These are phyloP conservation scores for Scyliorhinus canicula DNA, from an alignment of 2,797 vertebrate species.

Conservation along the genomic window DNA sequence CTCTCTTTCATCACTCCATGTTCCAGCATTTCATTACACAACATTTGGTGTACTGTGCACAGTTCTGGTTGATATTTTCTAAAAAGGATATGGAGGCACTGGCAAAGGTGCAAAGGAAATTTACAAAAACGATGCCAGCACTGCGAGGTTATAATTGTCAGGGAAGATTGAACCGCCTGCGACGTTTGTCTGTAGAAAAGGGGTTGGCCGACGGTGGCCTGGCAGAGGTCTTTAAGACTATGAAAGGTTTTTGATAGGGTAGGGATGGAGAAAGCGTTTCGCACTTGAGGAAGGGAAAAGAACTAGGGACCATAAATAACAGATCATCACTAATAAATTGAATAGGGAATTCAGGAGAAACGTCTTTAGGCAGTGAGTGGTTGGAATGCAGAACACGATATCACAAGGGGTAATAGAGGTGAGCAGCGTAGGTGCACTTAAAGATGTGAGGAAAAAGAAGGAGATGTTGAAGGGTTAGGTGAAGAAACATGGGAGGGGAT, in stretches of 20 bases:
- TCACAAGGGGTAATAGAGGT: not conserved
- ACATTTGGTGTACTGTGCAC: not conserved
- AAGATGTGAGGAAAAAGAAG: not conserved
- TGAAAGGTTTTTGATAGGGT: not conserved
- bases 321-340: not conserved
- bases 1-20: slow-evolving; percentile 15
- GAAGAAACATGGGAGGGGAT: not conserved
- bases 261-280: not conserved
- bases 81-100: not conserved
- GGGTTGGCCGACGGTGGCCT: not conserved
- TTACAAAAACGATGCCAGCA: not conserved
- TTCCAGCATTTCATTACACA: not conserved
- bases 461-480: not conserved
- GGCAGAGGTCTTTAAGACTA: not conserved
- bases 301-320: not conserved
- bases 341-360: not conserved
- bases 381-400: not conserved
- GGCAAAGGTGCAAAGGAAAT: not conserved
- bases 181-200: not conserved
- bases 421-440: not conserved
- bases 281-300: not conserved
- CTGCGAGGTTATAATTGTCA: not conserved
- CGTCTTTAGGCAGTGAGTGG: not conserved
- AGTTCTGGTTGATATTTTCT: not conserved
- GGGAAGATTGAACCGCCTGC: not conserved